Evolutionary conservation across 2,113 vertebrate genomes (phyloP), one percentile per base, ranked within the genome.

Genomic region (Sylvietta virens): DNA sequence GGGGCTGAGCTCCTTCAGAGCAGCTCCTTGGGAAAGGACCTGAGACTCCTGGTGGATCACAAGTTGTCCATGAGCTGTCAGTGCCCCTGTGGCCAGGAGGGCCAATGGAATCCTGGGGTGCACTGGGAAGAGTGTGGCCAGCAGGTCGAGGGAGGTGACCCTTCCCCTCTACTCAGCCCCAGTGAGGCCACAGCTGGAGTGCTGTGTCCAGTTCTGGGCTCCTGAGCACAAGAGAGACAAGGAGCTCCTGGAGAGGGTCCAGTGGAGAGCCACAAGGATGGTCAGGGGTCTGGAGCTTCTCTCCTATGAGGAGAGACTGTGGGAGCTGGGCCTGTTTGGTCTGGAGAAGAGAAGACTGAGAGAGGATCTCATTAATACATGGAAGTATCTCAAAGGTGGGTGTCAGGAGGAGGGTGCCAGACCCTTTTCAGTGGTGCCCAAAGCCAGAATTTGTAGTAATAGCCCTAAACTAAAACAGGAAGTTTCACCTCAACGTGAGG

Each of bases 401-500:
- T 20, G 13, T 17, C 19, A 44, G 28, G 23, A 51, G 19, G 8
- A 28, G 6, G 10, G 15, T 13, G 10, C 6, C 51, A n/a, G 60
- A 17, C 15, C 45, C 33, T 11, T 65, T 42, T 21, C 33, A 58
- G 23, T 30, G 23, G 3, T 58, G 7, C 13, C 5, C 20, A 74
- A 28, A 9, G 16, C 6, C 16, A 66, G 28, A 22, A 22, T 2
- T 2, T 60, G 23, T 15, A n/a, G 13, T 21, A 20, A 28, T 15
- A 15, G 10, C 33, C 33, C 9, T 26, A 27, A 73, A 28, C 20
- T n/a, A 39, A 45, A 66, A 1, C 7, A 51, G 20, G 17, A 39
- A 20, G 11, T 39, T 74, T 7, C 24, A 51, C 24, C 16, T 81
- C 16, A 47, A 10, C 1, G 0, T 21, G 5, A 81, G 2, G 28